Conservation (phyloP, 2,113 vertebrate genomes). For the Coptodon rendalli region DNA sequence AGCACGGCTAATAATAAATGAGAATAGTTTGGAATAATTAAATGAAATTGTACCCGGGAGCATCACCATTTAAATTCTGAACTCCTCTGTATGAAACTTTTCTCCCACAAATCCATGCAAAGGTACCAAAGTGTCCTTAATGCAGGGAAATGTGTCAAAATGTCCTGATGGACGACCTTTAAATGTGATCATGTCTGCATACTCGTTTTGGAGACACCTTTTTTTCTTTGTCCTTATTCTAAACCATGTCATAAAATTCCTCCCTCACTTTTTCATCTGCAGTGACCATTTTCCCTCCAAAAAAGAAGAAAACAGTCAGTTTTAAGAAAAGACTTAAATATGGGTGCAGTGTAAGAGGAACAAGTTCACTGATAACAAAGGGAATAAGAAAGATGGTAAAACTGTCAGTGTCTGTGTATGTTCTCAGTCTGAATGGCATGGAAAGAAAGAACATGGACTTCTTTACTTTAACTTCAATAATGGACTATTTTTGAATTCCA, state of each 20-base stretch:
- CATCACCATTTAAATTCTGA: neutral
- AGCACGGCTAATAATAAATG: neutral
- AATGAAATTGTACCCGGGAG: neutral
- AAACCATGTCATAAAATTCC: neutral
- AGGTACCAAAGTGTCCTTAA: neutral
- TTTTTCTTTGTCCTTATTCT: neutral
- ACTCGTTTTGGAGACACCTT: rapidly evolving
- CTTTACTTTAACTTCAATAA: neutral
- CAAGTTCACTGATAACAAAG: rapidly evolving
- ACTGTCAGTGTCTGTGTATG: neutral
- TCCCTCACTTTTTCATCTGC: neutral
- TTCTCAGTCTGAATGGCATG: neutral
- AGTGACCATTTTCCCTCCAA: neutral
- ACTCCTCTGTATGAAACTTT: rapidly evolving
- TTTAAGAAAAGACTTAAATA: neutral
- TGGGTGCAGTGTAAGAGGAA: neutral
- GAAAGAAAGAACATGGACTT: neutral
- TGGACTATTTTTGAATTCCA: rapidly evolving
- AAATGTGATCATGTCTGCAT: neutral
- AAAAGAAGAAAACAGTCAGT: neutral
- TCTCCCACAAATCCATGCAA: neutral
- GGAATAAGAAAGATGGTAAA: neutral
- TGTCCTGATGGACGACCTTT: neutral
- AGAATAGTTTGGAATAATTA: neutral
- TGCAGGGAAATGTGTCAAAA: neutral